Evolutionary conservation across 2,888 invertebrate genomes (phyloP), one percentile per base, ranked within the genome.

Genomic region (Pristionchus fissidentatus): DNA sequence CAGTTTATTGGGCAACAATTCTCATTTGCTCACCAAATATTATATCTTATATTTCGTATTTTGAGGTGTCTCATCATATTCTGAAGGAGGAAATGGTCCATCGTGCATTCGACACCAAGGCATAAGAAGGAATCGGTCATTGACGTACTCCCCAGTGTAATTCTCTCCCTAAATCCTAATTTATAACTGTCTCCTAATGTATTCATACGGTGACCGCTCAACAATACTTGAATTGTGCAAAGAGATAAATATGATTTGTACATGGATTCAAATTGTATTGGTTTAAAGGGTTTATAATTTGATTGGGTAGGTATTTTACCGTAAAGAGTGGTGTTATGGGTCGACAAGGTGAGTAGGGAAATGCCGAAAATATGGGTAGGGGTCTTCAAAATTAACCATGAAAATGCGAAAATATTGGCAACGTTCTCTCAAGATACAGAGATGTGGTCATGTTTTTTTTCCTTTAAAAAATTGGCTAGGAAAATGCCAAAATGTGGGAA

Each of bases 71-170:
- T 22, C 92, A 92, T 84, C 86, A 92, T 29, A 92, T 92, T 66
- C 87, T 90, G 55, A 92, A 92, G 84, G 92, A 92, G 84, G 92
- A 92, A 84, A 92, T 92, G 92, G 92, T 92, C 10, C 92, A 92
- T 86, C 85, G 84, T 46, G 75, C 82, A 52, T 70, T 82, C 41
- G 82, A 82, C 19, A 60, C 46, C 22, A 81, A 60, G 46, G 79
- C 57, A 57, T 79, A 79, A 79, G 38, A 38, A 38, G 41, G 38
- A 41, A 38, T 52, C 26, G 22, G 22, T 79, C 57, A 55, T 32
- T 38, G 55, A 57, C 41, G 26, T 79, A n/a, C n/a, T 8, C n/a
- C 43, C 41, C 26, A 29, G 32, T 38, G 55, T 79, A 57, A 26
- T 35, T 78, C 41, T n/a, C 32, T 46, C 49, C 38, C 29, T 60